Base-by-base conservation (phyloP, 2,797 vertebrate genomes). In the Anguilla anguilla region DNA sequence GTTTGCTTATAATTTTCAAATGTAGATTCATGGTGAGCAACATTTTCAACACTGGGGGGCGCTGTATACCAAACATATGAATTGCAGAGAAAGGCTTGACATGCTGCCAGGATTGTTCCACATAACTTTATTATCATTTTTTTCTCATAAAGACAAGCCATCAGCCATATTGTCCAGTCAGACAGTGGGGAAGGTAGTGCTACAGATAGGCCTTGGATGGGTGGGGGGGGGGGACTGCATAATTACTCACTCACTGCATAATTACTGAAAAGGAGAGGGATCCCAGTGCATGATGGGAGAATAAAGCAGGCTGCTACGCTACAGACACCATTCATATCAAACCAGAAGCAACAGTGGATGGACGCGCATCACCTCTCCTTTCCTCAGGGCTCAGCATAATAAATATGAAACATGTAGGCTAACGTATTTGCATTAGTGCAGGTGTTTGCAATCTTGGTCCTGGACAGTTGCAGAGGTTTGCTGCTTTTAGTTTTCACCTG, bases 91-190 rank as follows among this genome's bases (percentile, higher is more conserved):
- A 9, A 83, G 15, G 13, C 25, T 28, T 28, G 51, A 83, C 53
- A 83, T 46, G 9, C 5, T 3, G 9, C 77, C 77, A 49, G 43
- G 22, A 46, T 49, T 55, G 82, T 83, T 83, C 49, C 49, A 83
- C 19, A 31, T 28, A 83, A 15, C 51, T 83, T 83, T 83, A 83
- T 83, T 83, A 57, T 83, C 10, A 46, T 49, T 53, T 83, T 2
- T 51, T 55, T 11, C 82, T n/a, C 3, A 28, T 17, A 57, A 28
- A 83, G 82, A 83, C n/a, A 81, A 46, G n/a, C n/a, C 51, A 55
- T 83, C 81, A 83, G 49, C 81, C 5, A 25, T 57, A 83, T 82
- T 82, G 22, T 28, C 49, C n/a, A 53, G n/a, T 55, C 15, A 49
- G 43, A 49, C 43, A 81, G 22, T 9, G 43, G 77, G 22, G 77